A percentile compares a stretch with the other conserved stretches of the same genome.
Conservation (phyloP, 92 coral and sea anemone species). For the Diadumene lineata region DNA sequence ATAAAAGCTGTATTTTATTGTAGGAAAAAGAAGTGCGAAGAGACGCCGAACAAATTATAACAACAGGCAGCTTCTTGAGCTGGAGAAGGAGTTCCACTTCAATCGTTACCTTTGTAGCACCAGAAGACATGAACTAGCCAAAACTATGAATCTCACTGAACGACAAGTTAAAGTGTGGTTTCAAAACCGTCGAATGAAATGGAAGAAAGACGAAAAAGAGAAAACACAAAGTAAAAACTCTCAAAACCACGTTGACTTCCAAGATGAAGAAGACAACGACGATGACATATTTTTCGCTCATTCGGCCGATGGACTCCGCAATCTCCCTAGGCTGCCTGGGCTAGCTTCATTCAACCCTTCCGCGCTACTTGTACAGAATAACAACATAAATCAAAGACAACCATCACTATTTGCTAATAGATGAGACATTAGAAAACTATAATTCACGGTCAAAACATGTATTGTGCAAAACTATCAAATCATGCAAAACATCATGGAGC, state of each 20-base stretch:
- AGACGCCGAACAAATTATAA: conserved; percentile 93
- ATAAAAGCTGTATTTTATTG: neutral
- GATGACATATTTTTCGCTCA: neutral
- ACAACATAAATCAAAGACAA: conserved; percentile 8
- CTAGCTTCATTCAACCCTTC: conserved; percentile 14
- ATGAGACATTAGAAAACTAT: conserved; percentile 1
- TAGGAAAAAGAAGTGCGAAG: conserved; percentile 40
- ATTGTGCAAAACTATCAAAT: neutral
- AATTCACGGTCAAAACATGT: conserved; percentile 10
- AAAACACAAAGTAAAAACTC: conserved; percentile 20
- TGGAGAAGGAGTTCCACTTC: conserved; percentile 96
- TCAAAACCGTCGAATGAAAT: conserved; percentile 96
- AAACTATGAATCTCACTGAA: conserved; percentile 81
- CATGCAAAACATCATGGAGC: neutral
- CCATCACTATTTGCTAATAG: neutral
- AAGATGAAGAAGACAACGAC: conserved; percentile 14
- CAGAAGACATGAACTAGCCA: conserved; percentile 89
- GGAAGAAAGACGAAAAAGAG: conserved; percentile 92
- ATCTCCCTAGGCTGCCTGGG: conserved; percentile 27
- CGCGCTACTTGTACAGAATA: neutral
- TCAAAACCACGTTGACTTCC: too few species aligned
- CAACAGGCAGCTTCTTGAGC: conserved; percentile 88
- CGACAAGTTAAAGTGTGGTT: conserved; percentile 98
- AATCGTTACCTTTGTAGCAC: conserved; percentile 94
- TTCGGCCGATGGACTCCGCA: conserved; percentile 4